Base-by-base conservation (phyloP, 2,888 invertebrate species). In the Nycteola revayana region DNA sequence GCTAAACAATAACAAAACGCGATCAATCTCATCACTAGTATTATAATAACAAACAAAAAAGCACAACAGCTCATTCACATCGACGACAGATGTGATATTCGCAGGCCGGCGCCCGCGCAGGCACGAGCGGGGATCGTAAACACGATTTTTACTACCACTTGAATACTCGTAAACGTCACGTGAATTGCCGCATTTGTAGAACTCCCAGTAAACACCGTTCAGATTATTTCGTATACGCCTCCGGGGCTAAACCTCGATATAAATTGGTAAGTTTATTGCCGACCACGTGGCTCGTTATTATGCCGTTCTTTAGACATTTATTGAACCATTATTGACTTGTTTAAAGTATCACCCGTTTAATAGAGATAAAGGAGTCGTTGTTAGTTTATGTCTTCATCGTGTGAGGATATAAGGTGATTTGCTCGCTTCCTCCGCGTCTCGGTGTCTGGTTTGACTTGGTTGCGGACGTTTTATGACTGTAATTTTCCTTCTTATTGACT, bases 251-350 rank as follows among this genome's bases (percentile, higher is more conserved):
- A 76, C 81, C 78, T 76, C 80, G 70, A 77, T 84, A 85, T 88
- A 86, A 87, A 88, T 86, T 86, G 63, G 82, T 77, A 75, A 80
- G 75, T 86, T 88, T 88, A 88, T 83, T 75, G 69, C 68, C 63
- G 63, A 72, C 72, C 82, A 81, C 83, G 85, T 75, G 84, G 82
- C 76, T 82, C 78, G 81, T 85, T 88, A 87, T 86, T 86, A 86
- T 83, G 81, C 82, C 78, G 80, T 82, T 81, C 82, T 77, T 75
- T 74, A 64, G 86, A 87, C 87, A 70, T 86, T 88, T 87, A 88
- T 87, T 84, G 87, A 76, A 83, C 77, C 79, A 80, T 86, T 87
- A 88, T 87, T 85, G 87, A 83, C 81, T 83, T 82, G 86, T 86
- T 85, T 85, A 86, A 86, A 82, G 81, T 85, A 86, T 86, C 78